Evolutionary conservation across 2,797 vertebrate species (phyloP), one percentile per base, ranked within the genome.

Genomic region (Triplophysa yarkandensis): DNA sequence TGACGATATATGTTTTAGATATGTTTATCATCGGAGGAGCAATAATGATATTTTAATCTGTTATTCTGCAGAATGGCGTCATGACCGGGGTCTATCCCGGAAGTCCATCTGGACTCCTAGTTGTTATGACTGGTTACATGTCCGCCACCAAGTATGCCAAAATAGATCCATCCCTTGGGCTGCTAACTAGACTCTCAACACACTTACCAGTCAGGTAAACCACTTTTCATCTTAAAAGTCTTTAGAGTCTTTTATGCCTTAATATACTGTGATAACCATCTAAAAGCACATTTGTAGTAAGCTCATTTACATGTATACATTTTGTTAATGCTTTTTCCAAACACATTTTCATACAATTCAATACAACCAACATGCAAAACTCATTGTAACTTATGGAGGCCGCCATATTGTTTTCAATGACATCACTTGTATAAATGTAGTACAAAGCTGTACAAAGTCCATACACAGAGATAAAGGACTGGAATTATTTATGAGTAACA

Each of bases 41-140:
- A 52, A 11, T 52, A 6, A 7, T 46, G 8, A 5, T n/a, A 44
- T 17, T 46, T 2, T 4, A n/a, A 27, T 54, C 1, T 54, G 52
- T 54, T 23, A 27, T 54, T 54, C 11, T 6, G 11, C 25, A 54
- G 52, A 54, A 54, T 54, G 52, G 52, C 14, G 52, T 54, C 23
- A 54, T 54, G 52, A 98, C 97, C 0, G 98, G 98, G 0, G 97
- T 99, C 79, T 99, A 97, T 82, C 98, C 98, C 0, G 96, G 95
- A 19, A 99, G 95, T 82, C 97, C 98, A 16, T 91, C 87, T 57
- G 98, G 98, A 10, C 97, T 98, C 89, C 86, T 97, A 58, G 90
- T 98, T 10, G 96, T 99, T 79, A 93, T 98, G 17, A 94, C 93
- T 75, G 94, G 95, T 16, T 98, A 98, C 88, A 95, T 98, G 89